phyloP scores from a whole-genome alignment of 2,888 invertebrate species.

The Ligdia adustata region DNA sequence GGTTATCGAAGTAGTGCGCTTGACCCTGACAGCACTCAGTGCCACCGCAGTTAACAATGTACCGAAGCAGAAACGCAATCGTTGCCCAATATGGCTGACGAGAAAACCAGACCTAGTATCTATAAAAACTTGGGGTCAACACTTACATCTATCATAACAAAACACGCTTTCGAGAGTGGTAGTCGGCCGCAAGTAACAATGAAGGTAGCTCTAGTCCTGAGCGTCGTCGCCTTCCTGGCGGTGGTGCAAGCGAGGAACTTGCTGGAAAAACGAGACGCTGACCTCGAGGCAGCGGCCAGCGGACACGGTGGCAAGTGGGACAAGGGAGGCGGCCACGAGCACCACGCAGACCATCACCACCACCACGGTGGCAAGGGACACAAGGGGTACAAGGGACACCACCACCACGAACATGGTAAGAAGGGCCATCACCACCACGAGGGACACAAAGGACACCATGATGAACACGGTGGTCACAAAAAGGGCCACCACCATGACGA shows the following conservation, averaged over 20 bases:
- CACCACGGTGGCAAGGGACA: constrained; percentile 87
- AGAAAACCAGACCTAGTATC: constrained; percentile 68
- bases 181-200: constrained; percentile 51
- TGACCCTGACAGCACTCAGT: constrained; percentile 64
- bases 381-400: constrained; percentile 87
- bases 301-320: constrained; percentile 53
- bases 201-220: constrained; percentile 61
- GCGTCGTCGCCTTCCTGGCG: constrained; percentile 67
- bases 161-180: constrained; percentile 42
- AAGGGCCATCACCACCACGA: constrained; percentile 90
- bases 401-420: constrained; percentile 86
- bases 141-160: constrained; percentile 58
- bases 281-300: constrained; percentile 81
- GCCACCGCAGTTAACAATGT: constrained; percentile 47
- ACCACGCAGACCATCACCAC: constrained; percentile 85
- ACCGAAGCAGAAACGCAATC: constrained; percentile 55
- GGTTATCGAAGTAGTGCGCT: constrained; percentile 31
- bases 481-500: constrained; percentile 86
- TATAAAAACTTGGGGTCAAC: constrained; percentile 69
- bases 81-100: constrained; percentile 63
- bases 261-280: constrained; percentile 73
- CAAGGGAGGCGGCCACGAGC: constrained; percentile 86
- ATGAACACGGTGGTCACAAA: constrained; percentile 85
- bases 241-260: constrained; percentile 70
- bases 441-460: constrained; percentile 84